Evolutionary conservation across 2,888 invertebrate genomes (phyloP).

Genomic region (Stenichneumon culpator): DNA sequence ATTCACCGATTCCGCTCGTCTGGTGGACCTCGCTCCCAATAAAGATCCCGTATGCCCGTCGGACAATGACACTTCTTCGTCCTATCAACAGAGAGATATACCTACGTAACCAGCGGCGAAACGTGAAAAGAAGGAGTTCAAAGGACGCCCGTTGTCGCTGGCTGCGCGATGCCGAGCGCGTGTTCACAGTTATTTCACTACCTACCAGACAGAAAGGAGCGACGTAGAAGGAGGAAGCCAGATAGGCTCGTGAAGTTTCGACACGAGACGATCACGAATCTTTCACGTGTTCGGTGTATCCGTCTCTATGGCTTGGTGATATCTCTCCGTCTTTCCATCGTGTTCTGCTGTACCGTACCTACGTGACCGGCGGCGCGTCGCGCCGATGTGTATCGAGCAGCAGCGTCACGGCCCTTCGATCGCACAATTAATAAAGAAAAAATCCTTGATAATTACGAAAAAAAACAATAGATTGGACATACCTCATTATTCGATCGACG

Average conservation of each 20-base stretch:
- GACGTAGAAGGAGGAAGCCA: conserved; percentile 9
- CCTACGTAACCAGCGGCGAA: conserved; percentile 1
- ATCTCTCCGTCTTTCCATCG: conserved; percentile 5
- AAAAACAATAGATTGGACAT: neutral
- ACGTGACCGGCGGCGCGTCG: conserved; percentile 38
- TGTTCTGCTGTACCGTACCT: conserved; percentile 7
- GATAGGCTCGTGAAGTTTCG: conserved; percentile 29
- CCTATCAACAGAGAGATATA: conserved; percentile 27
- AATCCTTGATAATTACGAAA: too few species aligned
- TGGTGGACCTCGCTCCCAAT: conserved; percentile 60
- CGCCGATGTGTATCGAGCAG: neutral
- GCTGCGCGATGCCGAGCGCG: neutral
- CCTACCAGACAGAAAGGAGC: neutral
- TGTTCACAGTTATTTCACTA: neutral
- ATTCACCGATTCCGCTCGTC: neutral
- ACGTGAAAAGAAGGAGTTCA: conserved; percentile 25
- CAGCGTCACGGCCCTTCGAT: conserved; percentile 22
- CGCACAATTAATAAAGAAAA: neutral
- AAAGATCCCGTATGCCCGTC: conserved; percentile 29
- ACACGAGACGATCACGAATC: conserved; percentile 40
- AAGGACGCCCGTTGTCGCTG: conserved; percentile 25
- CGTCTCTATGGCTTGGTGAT: conserved; percentile 5
- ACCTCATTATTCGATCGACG: neutral
- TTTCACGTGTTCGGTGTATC: conserved; percentile 48
- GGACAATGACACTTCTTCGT: conserved; percentile 32